phyloP scores from a whole-genome alignment of 2,888 invertebrate species.

The Gibbula magus region DNA sequence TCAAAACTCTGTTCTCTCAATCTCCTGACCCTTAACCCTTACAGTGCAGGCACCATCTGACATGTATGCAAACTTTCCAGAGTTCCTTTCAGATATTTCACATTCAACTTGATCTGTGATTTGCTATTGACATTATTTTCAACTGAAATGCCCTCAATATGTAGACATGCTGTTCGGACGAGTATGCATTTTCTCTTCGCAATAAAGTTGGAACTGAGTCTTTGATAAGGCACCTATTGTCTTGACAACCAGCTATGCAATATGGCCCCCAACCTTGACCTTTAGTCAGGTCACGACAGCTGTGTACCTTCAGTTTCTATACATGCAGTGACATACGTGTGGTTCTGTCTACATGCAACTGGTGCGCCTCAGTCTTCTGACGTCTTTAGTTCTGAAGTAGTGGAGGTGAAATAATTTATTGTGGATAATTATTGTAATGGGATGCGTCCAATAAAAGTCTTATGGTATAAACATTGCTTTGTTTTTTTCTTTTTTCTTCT shows the following conservation, averaged over 20 bases:
- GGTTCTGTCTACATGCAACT: neutral
- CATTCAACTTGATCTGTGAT: no score
- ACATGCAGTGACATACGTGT: neutral
- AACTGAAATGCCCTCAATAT: no score
- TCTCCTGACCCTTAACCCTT: no score
- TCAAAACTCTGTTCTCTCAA: no score
- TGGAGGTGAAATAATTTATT: slow-evolving; percentile 6
- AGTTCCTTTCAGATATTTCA: no score
- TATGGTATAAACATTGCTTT: neutral
- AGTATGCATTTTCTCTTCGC: no score
- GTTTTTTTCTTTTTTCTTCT: neutral
- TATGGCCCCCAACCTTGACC: neutral
- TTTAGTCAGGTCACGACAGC: neutral
- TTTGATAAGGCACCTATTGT: neutral
- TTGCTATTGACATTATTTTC: no score
- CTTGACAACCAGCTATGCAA: neutral
- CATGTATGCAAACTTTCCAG: no score
- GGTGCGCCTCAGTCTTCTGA: neutral
- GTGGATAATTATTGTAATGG: slow-evolving; percentile 11
- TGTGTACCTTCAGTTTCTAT: neutral
- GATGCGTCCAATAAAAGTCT: slow-evolving; percentile 13
- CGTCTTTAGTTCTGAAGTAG: neutral
- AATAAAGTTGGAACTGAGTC: no score
- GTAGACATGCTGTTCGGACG: no score
- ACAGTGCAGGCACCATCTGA: no score